Evolutionary conservation across 2,797 vertebrate species (phyloP).

Genomic region (Tokudaia muenninki): DNA sequence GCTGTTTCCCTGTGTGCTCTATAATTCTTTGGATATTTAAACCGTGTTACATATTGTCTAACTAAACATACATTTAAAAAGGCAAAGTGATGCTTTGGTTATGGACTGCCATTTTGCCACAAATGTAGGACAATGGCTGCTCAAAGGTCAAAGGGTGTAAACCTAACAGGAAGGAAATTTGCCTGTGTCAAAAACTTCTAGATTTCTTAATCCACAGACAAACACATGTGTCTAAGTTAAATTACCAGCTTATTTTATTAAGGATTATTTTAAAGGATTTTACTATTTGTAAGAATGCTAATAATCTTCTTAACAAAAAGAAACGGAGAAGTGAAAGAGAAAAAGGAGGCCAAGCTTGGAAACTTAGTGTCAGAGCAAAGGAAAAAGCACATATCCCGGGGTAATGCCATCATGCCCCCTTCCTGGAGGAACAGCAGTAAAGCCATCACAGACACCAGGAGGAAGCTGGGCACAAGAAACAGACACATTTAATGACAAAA

Average conservation of each 20-base stretch:
- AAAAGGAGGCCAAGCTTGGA: neutral
- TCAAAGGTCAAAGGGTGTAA: neutral
- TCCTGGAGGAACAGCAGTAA: neutral
- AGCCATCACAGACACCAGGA: neutral
- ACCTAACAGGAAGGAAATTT: neutral
- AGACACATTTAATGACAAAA: neutral
- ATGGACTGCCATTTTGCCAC: neutral
- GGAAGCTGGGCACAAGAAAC: neutral
- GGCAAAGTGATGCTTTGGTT: neutral
- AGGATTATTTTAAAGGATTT: conserved; percentile 5
- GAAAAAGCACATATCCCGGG: conserved; percentile 14
- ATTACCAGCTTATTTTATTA: neutral
- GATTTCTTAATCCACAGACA: neutral
- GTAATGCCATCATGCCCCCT: too few species aligned
- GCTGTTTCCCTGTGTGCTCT: neutral
- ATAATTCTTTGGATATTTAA: neutral
- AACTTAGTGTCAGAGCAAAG: conserved; percentile 33
- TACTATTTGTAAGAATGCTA: neutral
- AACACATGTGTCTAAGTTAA: neutral
- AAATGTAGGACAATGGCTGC: neutral
- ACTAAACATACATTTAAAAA: neutral
- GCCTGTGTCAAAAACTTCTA: neutral
- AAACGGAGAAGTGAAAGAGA: neutral
- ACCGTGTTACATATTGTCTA: neutral
- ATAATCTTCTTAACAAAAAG: neutral